Evolutionary conservation across 2,888 invertebrate genomes (phyloP).

Genomic region (Acanthosepion lycidas): DNA sequence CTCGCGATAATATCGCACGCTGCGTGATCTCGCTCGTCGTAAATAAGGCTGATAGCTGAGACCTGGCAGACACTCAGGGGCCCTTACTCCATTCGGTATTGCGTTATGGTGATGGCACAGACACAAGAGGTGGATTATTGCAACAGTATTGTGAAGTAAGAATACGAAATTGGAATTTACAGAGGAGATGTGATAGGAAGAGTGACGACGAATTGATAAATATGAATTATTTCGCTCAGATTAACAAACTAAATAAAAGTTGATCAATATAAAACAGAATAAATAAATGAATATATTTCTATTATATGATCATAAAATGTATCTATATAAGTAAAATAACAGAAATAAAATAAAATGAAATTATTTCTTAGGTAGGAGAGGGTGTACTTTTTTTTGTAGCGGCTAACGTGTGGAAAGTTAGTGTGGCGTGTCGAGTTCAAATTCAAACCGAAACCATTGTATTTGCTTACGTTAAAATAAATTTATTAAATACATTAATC

Average conservation of each 20-base stretch:
- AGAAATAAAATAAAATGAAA: too few relatives aligned
- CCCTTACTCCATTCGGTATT: neutral
- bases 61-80: slow-evolving; percentile 20
- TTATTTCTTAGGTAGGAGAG: too few relatives aligned
- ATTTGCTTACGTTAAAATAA: too few relatives aligned
- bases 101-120: neutral
- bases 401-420: too few relatives aligned
- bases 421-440: too few relatives aligned
- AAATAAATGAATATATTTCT: neutral
- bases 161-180: neutral
- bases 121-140: neutral
- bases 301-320: neutral
- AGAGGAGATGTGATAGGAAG: neutral
- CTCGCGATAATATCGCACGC: neutral
- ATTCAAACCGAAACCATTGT: too few relatives aligned
- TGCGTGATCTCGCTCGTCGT: slow-evolving; percentile 11
- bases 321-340: too few relatives aligned
- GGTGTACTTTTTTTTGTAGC: too few relatives aligned
- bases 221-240: neutral
- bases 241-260: neutral
- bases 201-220: neutral
- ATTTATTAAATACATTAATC: too few relatives aligned
- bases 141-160: neutral
- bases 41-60: neutral
- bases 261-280: neutral